A percentile compares a stretch with the other conserved stretches of the same genome.
These are phyloP conservation scores for Seira musarum DNA, from an alignment of 2,888 invertebrate genomes.

Conservation along the genomic window DNA sequence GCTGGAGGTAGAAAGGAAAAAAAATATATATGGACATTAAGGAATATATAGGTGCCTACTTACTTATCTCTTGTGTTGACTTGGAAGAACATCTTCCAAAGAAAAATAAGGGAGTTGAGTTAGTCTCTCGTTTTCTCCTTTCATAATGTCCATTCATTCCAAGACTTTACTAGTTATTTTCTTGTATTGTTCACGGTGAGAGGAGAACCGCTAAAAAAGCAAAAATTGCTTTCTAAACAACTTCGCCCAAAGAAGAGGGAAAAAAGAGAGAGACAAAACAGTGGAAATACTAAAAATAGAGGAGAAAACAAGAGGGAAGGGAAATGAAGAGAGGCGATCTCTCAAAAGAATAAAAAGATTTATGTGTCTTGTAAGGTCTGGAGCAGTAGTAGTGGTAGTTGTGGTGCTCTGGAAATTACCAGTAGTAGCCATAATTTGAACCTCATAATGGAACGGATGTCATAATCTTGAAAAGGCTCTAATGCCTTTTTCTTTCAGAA, in stretches of 20 bases:
- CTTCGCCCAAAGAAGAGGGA: slow-evolving; percentile 29
- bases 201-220: slow-evolving; percentile 14
- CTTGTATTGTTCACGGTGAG: slow-evolving; percentile 13
- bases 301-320: slow-evolving; percentile 28
- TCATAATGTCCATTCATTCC: background rate
- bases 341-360: slow-evolving; percentile 59
- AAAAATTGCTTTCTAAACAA: slow-evolving; percentile 53
- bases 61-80: slow-evolving; percentile 4
- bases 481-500: slow-evolving; percentile 49
- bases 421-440: slow-evolving; percentile 59
- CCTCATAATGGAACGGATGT: slow-evolving; percentile 64
- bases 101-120: background rate
- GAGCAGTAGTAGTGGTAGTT: too few species aligned
- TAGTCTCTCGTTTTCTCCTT: slow-evolving; percentile 16
- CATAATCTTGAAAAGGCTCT: slow-evolving; percentile 62
- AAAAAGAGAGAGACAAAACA: background rate
- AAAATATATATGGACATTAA: background rate
- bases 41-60: too few species aligned
- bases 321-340: slow-evolving; percentile 45
- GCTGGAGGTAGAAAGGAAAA: background rate
- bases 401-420: slow-evolving; percentile 64
- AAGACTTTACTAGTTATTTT: slow-evolving; percentile 16
- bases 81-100: background rate
- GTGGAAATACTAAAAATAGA: background rate
- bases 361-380: slow-evolving; percentile 50